Base-by-base conservation (phyloP, 2,797 vertebrate species). In the Danio albolineatus region DNA sequence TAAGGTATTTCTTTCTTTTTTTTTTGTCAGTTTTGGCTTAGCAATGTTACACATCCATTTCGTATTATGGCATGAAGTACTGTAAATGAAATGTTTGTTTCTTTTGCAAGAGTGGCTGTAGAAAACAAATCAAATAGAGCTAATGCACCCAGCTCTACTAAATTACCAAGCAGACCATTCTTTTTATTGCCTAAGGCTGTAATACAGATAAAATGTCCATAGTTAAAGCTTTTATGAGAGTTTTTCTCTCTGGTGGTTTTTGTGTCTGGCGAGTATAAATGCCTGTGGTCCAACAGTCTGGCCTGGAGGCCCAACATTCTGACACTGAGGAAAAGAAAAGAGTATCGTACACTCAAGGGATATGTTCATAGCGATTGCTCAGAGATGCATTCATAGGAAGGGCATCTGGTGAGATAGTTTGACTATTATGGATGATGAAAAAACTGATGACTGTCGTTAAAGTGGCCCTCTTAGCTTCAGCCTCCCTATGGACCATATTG, bases 191-290 rank as follows among this genome's bases (percentile, higher is more conserved):
- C 61, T 12, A 44, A 60, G 48, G 51, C 61, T 56, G 59, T 38
- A 73, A 72, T 71, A 60, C 59, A 64, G 61, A 76, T 76, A 73
- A 84, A 78, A 49, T 51, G 72, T 71, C 69, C 28, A 59, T 54
- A 71, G 41, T 60, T 59, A 54, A 62, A 84, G 67, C 73, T 21
- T 78, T 62, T 73, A 54, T 62, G 28, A 69, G 67, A 64, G 60
- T 51, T 59, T n/a, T 21, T 44, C 44, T 70, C 62, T 59, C 64
- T 70, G 76, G 49, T 59, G 48, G 73, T 48, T 57, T 83, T 72
- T 76, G 78, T 79, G 67, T 70, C 67, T 80, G 73, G 38, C 44
- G 16, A 65, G 44, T 76, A 46, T 57, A 65, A 72, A 64, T 70
- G 59, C 41, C 69, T 64, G 38, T 73, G 81, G 72, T 66, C 60